Percentiles rank a stretch among this genome's conserved stretches.
These are phyloP conservation scores for Amphiprion clarkii DNA, from an alignment of 2,797 vertebrate genomes.

Conservation along the genomic window DNA sequence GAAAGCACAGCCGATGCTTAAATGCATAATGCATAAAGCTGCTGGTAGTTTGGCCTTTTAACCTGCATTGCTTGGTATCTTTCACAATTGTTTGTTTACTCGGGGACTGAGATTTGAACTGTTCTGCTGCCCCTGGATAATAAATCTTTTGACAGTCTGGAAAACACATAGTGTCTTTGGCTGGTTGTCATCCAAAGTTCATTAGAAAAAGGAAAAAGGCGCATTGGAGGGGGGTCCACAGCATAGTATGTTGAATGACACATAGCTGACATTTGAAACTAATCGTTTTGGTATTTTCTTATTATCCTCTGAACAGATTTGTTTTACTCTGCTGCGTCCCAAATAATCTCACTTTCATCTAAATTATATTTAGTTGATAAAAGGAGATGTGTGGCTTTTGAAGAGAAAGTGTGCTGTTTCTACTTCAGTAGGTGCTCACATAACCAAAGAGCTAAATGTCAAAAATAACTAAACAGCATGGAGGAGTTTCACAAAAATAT, in stretches of 20 bases:
- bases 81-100: constrained; percentile 35
- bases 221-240: not conserved
- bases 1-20: constrained; percentile 30
- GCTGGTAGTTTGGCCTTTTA: constrained; percentile 28
- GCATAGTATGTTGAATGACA: not conserved
- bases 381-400: not conserved
- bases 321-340: no score
- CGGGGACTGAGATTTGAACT: constrained; percentile 15
- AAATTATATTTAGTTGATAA: not conserved
- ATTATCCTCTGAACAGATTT: not conserved
- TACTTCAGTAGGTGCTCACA: not conserved
- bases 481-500: not conserved
- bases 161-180: not conserved
- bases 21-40: constrained; percentile 52
- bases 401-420: not conserved
- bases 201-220: not conserved
- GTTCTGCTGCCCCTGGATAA: constrained; percentile 2
- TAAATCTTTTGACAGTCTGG: constrained; percentile 18
- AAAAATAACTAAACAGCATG: not conserved
- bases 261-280: no score
- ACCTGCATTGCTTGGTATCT: constrained; percentile 18
- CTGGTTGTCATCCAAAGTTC: constrained; percentile 5
- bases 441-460: not conserved
- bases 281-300: no score
- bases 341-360: not conserved